Evolutionary conservation across 2,888 invertebrate genomes (phyloP).

Genomic region (Rhorus exstirpatorius): DNA sequence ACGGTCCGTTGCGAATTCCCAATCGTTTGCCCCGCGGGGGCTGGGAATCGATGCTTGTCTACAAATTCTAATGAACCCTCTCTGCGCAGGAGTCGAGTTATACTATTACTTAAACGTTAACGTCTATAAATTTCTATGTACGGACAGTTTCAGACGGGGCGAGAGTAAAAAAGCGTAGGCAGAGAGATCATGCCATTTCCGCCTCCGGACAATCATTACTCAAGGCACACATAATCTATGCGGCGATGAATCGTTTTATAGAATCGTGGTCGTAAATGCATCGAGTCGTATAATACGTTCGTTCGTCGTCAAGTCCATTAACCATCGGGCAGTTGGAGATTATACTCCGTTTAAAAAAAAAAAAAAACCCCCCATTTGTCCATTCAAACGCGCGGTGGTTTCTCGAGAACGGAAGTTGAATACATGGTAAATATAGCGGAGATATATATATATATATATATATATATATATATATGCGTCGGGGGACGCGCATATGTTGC

Average conservation of each 20-base stretch:
- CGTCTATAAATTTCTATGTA: too few relatives aligned
- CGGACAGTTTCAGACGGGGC: too few relatives aligned
- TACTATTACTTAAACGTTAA: too few relatives aligned
- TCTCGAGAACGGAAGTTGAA: constrained; percentile 31
- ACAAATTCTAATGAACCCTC: constrained; percentile 27
- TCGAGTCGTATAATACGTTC: constrained; percentile 43
- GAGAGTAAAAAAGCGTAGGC: constrained; percentile 23
- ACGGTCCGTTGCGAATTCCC: too few relatives aligned
- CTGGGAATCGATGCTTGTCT: constrained; percentile 36
- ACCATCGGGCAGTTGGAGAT: constrained; percentile 63
- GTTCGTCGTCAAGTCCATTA: constrained; percentile 68
- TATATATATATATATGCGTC: constrained; percentile 12
- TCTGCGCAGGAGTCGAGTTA: constrained; percentile 24
- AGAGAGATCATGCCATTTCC: constrained; percentile 49
- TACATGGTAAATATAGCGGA: constrained; percentile 1
- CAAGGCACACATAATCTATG: constrained; percentile 40
- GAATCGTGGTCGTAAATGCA: constrained; percentile 71
- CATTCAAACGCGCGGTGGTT: too few relatives aligned
- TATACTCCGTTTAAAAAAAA: too few relatives aligned
- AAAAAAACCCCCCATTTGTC: too few relatives aligned
- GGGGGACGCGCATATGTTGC: too few relatives aligned
- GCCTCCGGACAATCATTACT: constrained; percentile 45
- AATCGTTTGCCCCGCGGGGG: too few relatives aligned
- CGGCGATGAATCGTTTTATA: constrained; percentile 64
- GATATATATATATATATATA: constrained; percentile 11